A percentile compares a stretch with the other conserved stretches of the same genome.
Evolutionary conservation across 2,797 vertebrate species (phyloP).

Genomic region (Propithecus perrieri): DNA sequence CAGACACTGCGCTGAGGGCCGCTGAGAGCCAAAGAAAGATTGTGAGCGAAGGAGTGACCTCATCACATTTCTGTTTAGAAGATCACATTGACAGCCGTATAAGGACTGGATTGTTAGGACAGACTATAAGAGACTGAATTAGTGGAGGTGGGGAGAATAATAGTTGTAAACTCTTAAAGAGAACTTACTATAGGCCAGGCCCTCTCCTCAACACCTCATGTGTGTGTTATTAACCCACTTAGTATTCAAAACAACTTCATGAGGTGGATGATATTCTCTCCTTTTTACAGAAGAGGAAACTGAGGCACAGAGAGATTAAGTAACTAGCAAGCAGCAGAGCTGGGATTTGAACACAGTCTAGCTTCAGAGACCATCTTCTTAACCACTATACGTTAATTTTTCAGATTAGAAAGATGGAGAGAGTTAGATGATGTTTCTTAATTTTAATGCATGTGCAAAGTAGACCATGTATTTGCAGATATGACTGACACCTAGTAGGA

Average conservation of each 20-base stretch:
- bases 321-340: not conserved
- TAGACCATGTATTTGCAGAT: not conserved
- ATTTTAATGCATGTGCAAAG: not conserved
- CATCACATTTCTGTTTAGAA: not conserved
- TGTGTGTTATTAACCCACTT: not conserved
- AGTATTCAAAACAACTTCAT: not conserved
- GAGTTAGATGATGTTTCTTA: not conserved
- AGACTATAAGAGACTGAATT: not conserved
- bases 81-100: not conserved
- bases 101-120: not conserved
- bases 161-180: not conserved
- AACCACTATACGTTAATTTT: not conserved
- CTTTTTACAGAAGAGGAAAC: not conserved
- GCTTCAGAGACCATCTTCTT: not conserved
- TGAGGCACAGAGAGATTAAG: not conserved
- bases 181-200: not conserved
- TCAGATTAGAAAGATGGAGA: not conserved
- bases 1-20: not conserved
- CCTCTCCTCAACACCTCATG: not conserved
- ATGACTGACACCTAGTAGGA: not conserved
- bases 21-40: not conserved
- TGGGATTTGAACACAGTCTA: not conserved
- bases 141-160: not conserved
- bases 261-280: not conserved
- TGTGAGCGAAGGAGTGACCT: not conserved